Percentiles rank a stretch among this genome's conserved stretches.
Evolutionary conservation across 1,140 invertebrate genomes (phyloP).

Genomic region (Parasteatoda tepidariorum): DNA sequence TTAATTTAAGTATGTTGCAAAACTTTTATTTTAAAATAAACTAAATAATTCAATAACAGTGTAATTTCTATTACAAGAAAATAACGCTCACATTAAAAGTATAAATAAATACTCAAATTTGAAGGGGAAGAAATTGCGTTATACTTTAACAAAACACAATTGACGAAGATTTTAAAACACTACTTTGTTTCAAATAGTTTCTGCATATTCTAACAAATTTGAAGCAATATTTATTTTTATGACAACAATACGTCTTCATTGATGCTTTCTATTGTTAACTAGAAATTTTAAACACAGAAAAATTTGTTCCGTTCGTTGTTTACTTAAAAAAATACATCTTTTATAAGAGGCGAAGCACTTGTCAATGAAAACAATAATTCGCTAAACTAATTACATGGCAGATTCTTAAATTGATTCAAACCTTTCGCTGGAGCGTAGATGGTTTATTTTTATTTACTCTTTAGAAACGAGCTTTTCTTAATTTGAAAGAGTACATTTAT

Average conservation of each 20-base stretch:
- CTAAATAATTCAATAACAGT: no score
- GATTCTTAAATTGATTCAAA: constrained; percentile 29
- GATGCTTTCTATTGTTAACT: constrained; percentile 2
- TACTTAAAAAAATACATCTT: not conserved
- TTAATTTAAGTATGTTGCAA: no score
- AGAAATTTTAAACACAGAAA: not conserved
- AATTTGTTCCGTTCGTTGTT: not conserved
- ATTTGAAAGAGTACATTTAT: constrained; percentile 43
- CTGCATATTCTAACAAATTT: no score
- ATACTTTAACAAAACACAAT: no score
- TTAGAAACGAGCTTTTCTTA: not conserved
- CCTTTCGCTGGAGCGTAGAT: not conserved
- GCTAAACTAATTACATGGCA: constrained; percentile 39
- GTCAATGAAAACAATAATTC: constrained; percentile 52
- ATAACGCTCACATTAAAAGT: no score
- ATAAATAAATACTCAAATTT: no score
- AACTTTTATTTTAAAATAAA: no score
- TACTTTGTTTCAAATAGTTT: no score
- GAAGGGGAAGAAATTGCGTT: no score
- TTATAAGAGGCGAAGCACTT: constrained; percentile 21
- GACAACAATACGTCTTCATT: not conserved
- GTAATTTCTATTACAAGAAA: no score
- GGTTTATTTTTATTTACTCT: constrained; percentile 29
- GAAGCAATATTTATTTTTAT: no score
- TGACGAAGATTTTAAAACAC: no score